Conservation (phyloP, 2,888 invertebrate species). For the Serrognathus titanus region DNA sequence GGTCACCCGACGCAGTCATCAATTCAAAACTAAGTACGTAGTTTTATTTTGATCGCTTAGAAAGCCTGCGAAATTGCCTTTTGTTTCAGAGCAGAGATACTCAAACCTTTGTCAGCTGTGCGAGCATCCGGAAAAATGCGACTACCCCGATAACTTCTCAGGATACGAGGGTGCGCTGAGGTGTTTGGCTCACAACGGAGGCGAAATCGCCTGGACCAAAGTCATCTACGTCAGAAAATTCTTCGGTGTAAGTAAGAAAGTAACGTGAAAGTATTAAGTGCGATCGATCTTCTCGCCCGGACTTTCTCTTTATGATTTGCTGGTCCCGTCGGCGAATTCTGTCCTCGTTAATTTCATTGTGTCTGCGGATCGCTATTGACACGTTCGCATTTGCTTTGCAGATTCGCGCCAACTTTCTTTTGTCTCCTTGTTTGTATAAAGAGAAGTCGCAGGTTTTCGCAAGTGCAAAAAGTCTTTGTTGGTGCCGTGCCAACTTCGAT, state of each 20-base stretch:
- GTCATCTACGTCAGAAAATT: conserved; percentile 75
- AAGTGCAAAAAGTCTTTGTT: too few species aligned
- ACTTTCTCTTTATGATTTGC: too few species aligned
- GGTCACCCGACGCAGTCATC: conserved; percentile 73
- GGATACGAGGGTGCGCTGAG: conserved; percentile 84
- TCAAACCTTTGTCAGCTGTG: conserved; percentile 76
- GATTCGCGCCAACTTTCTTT: too few species aligned
- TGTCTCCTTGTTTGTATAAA: too few species aligned
- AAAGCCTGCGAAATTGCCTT: not conserved
- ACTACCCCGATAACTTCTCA: conserved; percentile 79
- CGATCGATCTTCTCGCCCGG: too few species aligned
- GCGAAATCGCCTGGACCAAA: conserved; percentile 84
- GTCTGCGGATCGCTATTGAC: too few species aligned
- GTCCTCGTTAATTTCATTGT: too few species aligned
- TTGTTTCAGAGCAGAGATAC: conserved; percentile 65
- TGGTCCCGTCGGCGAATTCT: too few species aligned
- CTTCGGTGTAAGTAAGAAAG: conserved; percentile 61
- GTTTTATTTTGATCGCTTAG: not conserved
- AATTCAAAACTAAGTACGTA: conserved; percentile 68
- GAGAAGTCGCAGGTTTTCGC: too few species aligned
- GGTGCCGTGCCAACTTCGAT: too few species aligned
- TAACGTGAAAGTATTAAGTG: not conserved
- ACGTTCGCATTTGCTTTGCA: too few species aligned
- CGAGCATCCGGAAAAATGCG: conserved; percentile 70
- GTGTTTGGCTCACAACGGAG: conserved; percentile 76